Conservation (phyloP, 2,888 invertebrate genomes). For the Ptychoptera contaminata region DNA sequence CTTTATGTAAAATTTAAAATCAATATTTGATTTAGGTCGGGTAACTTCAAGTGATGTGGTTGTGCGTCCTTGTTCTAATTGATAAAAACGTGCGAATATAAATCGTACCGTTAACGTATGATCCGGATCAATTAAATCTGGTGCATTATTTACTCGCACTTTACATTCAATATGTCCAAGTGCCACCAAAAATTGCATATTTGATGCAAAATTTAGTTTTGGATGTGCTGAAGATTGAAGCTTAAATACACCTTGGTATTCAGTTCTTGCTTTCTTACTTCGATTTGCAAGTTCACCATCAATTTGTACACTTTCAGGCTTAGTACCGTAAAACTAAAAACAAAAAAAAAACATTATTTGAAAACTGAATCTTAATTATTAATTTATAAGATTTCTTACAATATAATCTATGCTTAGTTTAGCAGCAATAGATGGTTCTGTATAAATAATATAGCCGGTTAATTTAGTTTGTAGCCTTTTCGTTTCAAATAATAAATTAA, state of each 20-base stretch:
- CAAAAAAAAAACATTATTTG: neutral
- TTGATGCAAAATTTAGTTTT: constrained; percentile 49
- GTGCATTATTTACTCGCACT: constrained; percentile 52
- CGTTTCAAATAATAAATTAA: constrained; percentile 61
- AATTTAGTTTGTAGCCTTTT: constrained; percentile 56
- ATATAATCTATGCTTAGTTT: constrained; percentile 29
- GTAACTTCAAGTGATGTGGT: constrained; percentile 43
- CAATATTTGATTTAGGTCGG: constrained; percentile 48
- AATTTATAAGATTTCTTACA: constrained; percentile 38
- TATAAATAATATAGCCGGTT: constrained; percentile 50
- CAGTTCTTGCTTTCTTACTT: constrained; percentile 23
- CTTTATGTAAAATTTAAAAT: constrained; percentile 42
- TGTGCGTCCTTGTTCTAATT: constrained; percentile 34
- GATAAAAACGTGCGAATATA: constrained; percentile 42
- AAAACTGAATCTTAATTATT: neutral
- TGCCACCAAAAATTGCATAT: constrained; percentile 47
- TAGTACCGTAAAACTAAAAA: constrained; percentile 24
- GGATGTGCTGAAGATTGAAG: constrained; percentile 64
- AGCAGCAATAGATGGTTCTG: constrained; percentile 23
- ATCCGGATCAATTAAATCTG: constrained; percentile 36
- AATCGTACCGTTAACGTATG: constrained; percentile 45
- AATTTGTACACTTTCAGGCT: constrained; percentile 30
- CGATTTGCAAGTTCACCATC: constrained; percentile 35
- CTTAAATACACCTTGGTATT: constrained; percentile 43
- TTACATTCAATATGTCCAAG: constrained; percentile 54